Base-by-base conservation (phyloP, 2,797 vertebrate species). In the Enteromius afrohamiltoni region DNA sequence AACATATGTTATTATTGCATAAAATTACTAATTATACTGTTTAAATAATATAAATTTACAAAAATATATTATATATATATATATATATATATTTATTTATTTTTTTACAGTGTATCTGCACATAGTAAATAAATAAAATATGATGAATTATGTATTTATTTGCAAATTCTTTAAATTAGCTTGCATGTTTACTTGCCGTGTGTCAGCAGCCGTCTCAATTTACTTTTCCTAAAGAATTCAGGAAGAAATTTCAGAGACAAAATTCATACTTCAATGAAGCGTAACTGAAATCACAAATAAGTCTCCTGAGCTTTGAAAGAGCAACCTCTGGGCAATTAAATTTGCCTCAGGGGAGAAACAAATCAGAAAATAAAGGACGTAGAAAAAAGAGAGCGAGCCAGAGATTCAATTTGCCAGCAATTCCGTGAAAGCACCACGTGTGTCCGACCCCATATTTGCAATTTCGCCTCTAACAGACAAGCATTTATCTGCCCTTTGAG, bases 391-490 rank as follows among this genome's bases (percentile, higher is more conserved):
- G 70, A 70, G 62, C 78, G 82, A 86, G 88, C 88, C 88, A 91
- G 89, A 90, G 88, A 85, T 77, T 82, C 76, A 80, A 83, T 85
- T 86, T 85, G 76, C 40, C 45, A 82, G 53, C 64, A 77, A 77
- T 80, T 69, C 58, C 1, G n/a, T 47, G 60, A 71, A 70, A 70
- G 75, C 65, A 26, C 45, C 3, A 14, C 23, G 42, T 76, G 79
- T 83, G 68, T 83, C 74, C 69, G 42, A 76, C 75, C 37, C 21
- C 70, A 31, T 65, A 58, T 67, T 65, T 71, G 37, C 68, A 16
- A 51, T 13, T 60, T 8, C 23, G 42, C 45, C 53, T 37, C 47
- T 73, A 58, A 71, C 51, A 71, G 83, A 80, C 37, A 11, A 80
- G 70, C 16, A n/a, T 84, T 86, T 82, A 86, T 82, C 53, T 58